Percentiles rank a stretch among this genome's conserved stretches.
Conservation (phyloP, 2,113 vertebrate genomes). For the Notarius quadriscutis region DNA sequence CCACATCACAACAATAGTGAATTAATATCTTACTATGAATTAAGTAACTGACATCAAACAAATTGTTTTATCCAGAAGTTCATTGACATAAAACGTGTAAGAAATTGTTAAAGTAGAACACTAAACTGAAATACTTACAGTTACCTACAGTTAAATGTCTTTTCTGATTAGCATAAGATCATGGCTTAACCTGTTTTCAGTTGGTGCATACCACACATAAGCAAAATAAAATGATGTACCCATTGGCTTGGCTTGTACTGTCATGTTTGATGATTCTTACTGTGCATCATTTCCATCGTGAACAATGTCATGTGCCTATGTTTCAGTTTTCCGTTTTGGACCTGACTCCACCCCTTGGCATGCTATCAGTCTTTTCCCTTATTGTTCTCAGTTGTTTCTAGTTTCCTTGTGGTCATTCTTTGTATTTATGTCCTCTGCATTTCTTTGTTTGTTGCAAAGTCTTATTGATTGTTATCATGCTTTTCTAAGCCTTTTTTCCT, state of each 20-base stretch:
- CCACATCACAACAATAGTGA: neutral
- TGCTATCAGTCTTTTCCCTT: neutral
- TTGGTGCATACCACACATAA: neutral
- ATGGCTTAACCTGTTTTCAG: neutral
- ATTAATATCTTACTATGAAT: neutral
- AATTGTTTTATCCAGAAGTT: neutral
- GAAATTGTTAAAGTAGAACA: neutral
- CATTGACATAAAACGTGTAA: neutral
- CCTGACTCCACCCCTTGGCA: neutral
- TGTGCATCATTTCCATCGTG: neutral
- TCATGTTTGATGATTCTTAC: neutral
- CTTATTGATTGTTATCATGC: neutral
- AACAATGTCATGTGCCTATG: neutral
- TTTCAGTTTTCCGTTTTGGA: neutral
- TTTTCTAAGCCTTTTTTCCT: neutral
- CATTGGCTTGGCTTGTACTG: neutral
- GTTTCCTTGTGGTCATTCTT: neutral
- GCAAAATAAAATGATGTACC: neutral
- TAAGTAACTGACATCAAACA: neutral
- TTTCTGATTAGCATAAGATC: neutral
- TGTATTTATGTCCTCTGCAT: neutral
- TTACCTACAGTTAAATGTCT: neutral
- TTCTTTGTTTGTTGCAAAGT: neutral
- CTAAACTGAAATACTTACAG: neutral
- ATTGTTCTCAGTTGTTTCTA: neutral